These are phyloP conservation scores for Pangasius krempfi DNA, from an alignment of 2,797 vertebrate species.

Conservation along the genomic window DNA sequence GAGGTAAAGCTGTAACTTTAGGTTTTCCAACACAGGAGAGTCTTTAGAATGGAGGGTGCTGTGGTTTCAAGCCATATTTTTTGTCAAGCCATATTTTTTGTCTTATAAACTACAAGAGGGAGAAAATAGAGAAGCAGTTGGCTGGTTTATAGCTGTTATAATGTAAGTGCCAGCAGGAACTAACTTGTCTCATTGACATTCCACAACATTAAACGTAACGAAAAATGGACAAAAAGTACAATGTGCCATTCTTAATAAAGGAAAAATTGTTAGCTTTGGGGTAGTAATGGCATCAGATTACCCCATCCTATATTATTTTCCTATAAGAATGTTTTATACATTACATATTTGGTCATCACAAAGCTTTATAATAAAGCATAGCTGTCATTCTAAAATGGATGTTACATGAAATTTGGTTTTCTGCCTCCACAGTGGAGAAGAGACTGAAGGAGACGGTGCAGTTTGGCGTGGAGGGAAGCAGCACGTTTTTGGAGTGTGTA, in stretches of 20 bases:
- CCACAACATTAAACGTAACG: background rate
- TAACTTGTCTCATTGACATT: background rate
- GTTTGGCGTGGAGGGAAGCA: slow-evolving; percentile 86
- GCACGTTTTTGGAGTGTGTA: slow-evolving; percentile 84
- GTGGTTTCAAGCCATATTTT: background rate
- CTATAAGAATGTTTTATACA: background rate
- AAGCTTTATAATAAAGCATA: background rate
- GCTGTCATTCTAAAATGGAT: background rate
- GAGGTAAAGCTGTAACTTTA: background rate
- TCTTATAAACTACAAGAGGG: background rate
- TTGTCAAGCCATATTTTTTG: background rate
- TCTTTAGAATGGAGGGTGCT: background rate
- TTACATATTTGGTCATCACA: background rate
- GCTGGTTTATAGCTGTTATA: background rate
- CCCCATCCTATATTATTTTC: background rate
- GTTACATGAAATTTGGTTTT: background rate
- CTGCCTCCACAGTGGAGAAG: slow-evolving; percentile 75
- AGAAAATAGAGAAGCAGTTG: background rate
- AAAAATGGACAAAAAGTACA: background rate
- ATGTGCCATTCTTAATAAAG: background rate
- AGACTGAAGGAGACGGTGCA: slow-evolving; percentile 81
- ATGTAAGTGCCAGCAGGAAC: background rate
- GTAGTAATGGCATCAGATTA: background rate
- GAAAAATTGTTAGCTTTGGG: background rate
- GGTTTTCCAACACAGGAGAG: background rate